A percentile compares a stretch with the other conserved stretches of the same genome.
Evolutionary conservation across 1,140 invertebrate species (phyloP).

Genomic region (Meloidogyne chitwoodi): DNA sequence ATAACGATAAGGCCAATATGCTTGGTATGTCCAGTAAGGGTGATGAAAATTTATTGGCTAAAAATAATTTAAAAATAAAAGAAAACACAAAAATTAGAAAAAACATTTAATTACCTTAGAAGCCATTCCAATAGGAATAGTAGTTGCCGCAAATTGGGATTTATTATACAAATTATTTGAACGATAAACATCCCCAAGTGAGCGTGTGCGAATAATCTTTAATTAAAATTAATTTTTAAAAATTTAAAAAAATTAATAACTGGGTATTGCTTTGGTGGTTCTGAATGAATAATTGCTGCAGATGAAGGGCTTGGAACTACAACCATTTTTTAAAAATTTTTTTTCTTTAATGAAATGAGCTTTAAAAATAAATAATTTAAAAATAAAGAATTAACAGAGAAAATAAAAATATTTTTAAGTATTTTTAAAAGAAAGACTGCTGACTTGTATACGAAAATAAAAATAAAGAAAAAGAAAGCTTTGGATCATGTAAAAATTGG

Average conservation of each 20-base stretch:
- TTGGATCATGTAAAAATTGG: too few relatives aligned
- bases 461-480: too few relatives aligned
- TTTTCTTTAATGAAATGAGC: background rate
- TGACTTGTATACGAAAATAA: too few relatives aligned
- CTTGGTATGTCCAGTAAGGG: constrained; percentile 19
- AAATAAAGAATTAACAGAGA: too few relatives aligned
- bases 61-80: background rate
- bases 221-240: background rate
- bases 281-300: constrained; percentile 12
- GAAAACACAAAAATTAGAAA: background rate
- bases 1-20: constrained; percentile 15
- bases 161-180: background rate
- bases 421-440: too few relatives aligned
- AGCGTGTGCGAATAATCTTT: constrained; percentile 3
- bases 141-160: background rate
- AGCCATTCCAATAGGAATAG: constrained; percentile 14
- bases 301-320: background rate
- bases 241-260: background rate
- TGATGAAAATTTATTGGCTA: constrained; percentile 11
- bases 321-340: background rate
- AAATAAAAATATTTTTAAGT: too few relatives aligned
- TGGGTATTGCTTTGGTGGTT: background rate
- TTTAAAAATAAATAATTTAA: too few relatives aligned
- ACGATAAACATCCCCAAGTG: background rate
- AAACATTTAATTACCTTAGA: background rate